Percentiles rank a stretch among this genome's conserved stretches.
Conservation (phyloP, 2,113 vertebrate genomes). For the Hoplias malabaricus region DNA sequence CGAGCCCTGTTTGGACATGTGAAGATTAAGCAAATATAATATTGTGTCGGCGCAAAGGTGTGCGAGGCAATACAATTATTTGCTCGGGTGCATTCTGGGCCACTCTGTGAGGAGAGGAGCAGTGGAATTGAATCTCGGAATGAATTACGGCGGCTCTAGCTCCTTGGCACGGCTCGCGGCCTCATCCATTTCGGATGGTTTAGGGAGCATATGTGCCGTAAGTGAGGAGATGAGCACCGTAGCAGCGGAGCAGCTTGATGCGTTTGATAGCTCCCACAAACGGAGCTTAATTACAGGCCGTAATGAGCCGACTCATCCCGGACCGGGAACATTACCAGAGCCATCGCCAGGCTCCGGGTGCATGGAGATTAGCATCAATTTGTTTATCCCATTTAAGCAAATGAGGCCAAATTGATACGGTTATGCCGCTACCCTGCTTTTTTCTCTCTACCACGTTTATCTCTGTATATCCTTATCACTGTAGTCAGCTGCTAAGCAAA, state of each 20-base stretch:
- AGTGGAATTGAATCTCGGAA: slow-evolving; percentile 52
- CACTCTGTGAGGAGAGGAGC: slow-evolving; percentile 6
- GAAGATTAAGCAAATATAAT: slow-evolving; percentile 32
- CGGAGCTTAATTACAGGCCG: slow-evolving; percentile 27
- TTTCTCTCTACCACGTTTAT: neutral
- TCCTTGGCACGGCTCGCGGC: slow-evolving; percentile 37
- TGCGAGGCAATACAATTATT: slow-evolving; percentile 45
- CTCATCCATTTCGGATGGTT: slow-evolving; percentile 36
- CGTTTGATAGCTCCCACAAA: slow-evolving; percentile 23
- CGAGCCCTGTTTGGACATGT: neutral
- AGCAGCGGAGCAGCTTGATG: slow-evolving; percentile 11
- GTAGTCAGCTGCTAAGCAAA: neutral
- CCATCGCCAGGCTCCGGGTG: slow-evolving; percentile 22
- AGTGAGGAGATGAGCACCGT: slow-evolving; percentile 34
- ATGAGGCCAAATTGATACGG: slow-evolving; percentile 21
- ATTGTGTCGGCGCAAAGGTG: slow-evolving; percentile 13
- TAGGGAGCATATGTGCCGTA: slow-evolving; percentile 43
- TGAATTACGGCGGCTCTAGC: slow-evolving; percentile 30
- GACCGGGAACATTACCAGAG: slow-evolving; percentile 25
- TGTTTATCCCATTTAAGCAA: slow-evolving; percentile 21
- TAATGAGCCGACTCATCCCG: slow-evolving; percentile 38
- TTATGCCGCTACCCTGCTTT: neutral
- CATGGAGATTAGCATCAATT: slow-evolving; percentile 10
- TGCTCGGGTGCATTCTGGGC: slow-evolving; percentile 30
- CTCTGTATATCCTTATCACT: neutral